phyloP scores from a whole-genome alignment of 2,113 vertebrate genomes.

The Cochlearius cochlearius region DNA sequence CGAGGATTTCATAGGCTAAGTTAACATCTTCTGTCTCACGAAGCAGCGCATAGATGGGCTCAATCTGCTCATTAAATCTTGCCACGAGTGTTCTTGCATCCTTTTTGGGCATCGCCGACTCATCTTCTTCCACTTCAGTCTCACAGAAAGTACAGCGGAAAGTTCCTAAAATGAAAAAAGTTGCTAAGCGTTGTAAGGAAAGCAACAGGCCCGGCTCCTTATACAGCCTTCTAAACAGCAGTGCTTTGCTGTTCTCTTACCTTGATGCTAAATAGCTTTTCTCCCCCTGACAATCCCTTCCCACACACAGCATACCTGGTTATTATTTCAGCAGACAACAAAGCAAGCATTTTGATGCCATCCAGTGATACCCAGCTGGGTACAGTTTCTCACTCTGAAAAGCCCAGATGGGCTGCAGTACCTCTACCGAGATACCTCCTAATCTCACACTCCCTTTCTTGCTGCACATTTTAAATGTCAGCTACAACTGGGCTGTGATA shows the following conservation, averaged over 20 bases:
- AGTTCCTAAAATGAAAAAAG: conserved; percentile 75
- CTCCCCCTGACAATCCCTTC: neutral
- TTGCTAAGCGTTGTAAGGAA: neutral
- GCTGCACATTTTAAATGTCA: neutral
- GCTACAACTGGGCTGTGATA: neutral
- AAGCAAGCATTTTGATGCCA: neutral
- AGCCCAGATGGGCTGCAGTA: neutral
- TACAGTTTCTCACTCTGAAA: neutral
- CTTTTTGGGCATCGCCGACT: conserved; percentile 91
- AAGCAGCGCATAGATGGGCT: conserved; percentile 93
- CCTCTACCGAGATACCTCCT: neutral
- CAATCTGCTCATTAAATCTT: conserved; percentile 97
- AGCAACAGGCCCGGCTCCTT: neutral
- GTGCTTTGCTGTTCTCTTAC: neutral
- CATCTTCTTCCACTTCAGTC: conserved; percentile 96
- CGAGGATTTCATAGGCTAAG: conserved; percentile 90
- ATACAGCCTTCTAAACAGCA: neutral
- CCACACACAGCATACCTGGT: neutral
- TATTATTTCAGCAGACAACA: neutral
- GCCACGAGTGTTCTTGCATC: conserved; percentile 94
- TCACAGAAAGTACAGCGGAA: conserved; percentile 97
- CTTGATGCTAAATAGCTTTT: neutral
- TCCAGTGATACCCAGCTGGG: neutral
- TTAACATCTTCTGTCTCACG: conserved; percentile 94
- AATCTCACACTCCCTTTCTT: neutral